Percentiles rank a stretch among this genome's conserved stretches.
Evolutionary conservation across 2,888 invertebrate species (phyloP).

Genomic region (Aplocera efformata): DNA sequence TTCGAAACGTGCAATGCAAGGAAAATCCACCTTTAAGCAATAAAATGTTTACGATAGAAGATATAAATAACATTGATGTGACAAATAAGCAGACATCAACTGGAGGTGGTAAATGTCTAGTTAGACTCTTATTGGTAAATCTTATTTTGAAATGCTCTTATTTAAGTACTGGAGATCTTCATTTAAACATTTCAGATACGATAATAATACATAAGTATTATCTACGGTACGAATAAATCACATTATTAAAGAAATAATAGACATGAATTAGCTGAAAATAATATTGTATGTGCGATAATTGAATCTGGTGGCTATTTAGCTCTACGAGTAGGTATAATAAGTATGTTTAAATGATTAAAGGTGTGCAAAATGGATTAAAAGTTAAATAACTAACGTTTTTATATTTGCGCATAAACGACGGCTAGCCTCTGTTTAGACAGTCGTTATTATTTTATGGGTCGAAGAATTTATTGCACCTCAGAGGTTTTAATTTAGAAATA

Average conservation of each 20-base stretch:
- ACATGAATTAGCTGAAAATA: no score
- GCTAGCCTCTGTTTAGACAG: slow-evolving; percentile 75
- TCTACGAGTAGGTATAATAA: no score
- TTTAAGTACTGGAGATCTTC: slow-evolving; percentile 1
- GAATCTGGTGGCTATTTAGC: no score
- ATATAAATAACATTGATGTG: slow-evolving; percentile 58
- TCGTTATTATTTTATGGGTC: slow-evolving; percentile 72
- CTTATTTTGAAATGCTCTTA: slow-evolving; percentile 21
- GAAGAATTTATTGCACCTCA: slow-evolving; percentile 68
- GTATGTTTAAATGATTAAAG: no score
- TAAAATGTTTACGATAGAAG: slow-evolving; percentile 63
- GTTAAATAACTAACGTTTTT: slow-evolving; percentile 40
- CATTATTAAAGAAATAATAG: no score
- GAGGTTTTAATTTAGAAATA: slow-evolving; percentile 72
- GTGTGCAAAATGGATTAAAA: slow-evolving; percentile 44
- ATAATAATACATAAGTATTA: not conserved
- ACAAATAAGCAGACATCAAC: slow-evolving; percentile 51
- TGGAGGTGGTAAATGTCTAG: slow-evolving; percentile 32
- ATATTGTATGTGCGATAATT: no score
- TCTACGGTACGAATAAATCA: no score
- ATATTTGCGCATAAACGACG: slow-evolving; percentile 66
- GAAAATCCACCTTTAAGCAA: slow-evolving; percentile 44
- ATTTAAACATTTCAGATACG: not conserved
- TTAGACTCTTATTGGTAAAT: slow-evolving; percentile 24
- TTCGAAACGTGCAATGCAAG: slow-evolving; percentile 42